These are phyloP conservation scores for Macquaria australasica DNA, from an alignment of 2,113 vertebrate genomes.

Conservation along the genomic window DNA sequence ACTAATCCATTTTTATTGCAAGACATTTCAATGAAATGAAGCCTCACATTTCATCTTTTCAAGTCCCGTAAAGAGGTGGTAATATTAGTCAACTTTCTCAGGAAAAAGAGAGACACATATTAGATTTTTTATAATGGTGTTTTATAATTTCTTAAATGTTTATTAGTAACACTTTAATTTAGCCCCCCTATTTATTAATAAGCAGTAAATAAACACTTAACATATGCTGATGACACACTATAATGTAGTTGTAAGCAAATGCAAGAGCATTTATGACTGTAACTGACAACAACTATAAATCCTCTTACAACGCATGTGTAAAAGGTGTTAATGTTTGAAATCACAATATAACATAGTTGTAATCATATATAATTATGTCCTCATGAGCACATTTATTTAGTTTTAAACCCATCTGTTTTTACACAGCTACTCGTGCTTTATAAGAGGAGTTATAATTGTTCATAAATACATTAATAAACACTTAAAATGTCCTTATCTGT, in stretches of 20 bases:
- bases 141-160: neutral
- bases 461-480: no score
- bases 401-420: no score
- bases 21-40: neutral
- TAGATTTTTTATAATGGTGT: neutral
- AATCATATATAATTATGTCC: no score
- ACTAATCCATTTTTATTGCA: neutral
- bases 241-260: neutral
- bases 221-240: neutral
- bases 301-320: neutral
- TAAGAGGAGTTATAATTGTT: no score
- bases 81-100: neutral
- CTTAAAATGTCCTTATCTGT: no score
- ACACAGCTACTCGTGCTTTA: no score
- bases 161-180: neutral
- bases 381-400: no score
- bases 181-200: neutral
- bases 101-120: neutral
- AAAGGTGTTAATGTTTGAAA: neutral
- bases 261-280: neutral
- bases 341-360: neutral
- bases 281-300: neutral
- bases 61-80: neutral
- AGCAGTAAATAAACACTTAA: neutral
- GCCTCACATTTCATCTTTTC: neutral